phyloP scores from a whole-genome alignment of 2,888 invertebrate species.

The Trichopoda pennipes region DNA sequence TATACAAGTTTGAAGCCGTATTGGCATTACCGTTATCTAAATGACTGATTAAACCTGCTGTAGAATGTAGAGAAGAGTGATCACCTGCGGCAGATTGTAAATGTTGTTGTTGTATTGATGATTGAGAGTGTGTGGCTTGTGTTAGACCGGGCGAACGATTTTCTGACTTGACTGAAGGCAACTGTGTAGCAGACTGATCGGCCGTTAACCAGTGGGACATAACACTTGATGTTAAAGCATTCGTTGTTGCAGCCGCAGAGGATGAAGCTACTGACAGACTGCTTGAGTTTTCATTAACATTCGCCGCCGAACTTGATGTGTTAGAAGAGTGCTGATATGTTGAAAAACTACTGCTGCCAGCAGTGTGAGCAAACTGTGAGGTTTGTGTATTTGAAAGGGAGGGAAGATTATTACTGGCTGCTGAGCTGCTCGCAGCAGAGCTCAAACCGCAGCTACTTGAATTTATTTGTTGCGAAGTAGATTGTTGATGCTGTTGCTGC shows the following conservation, averaged over 20 bases:
- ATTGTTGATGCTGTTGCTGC: slow-evolving; percentile 61
- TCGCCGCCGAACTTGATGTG: slow-evolving; percentile 15
- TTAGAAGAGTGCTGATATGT: slow-evolving; percentile 73
- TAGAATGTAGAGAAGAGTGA: slow-evolving; percentile 41
- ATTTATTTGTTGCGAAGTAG: slow-evolving; percentile 70
- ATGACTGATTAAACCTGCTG: slow-evolving; percentile 60
- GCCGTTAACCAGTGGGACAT: slow-evolving; percentile 80
- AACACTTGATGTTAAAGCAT: slow-evolving; percentile 70
- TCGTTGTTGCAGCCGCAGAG: slow-evolving; percentile 70
- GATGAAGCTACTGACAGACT: slow-evolving; percentile 58
- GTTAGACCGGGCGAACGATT: slow-evolving; percentile 86
- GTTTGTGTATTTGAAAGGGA: slow-evolving; percentile 74
- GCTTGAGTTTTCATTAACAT: slow-evolving; percentile 54
- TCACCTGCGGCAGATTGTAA: slow-evolving; percentile 65
- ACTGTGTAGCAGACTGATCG: slow-evolving; percentile 78
- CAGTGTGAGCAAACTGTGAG: slow-evolving; percentile 75
- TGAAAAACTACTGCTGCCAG: slow-evolving; percentile 76
- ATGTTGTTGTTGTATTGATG: slow-evolving; percentile 45
- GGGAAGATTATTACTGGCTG: slow-evolving; percentile 70
- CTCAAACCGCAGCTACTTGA: slow-evolving; percentile 72
- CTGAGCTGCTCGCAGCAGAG: slow-evolving; percentile 50
- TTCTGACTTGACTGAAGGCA: slow-evolving; percentile 85
- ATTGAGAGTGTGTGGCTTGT: slow-evolving; percentile 81
- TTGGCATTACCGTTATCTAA: slow-evolving; percentile 58
- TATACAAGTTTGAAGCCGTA: slow-evolving; percentile 75